A percentile compares a stretch with the other conserved stretches of the same genome.
Conservation (phyloP, 2,113 vertebrate species). For the Etia nguti region DNA sequence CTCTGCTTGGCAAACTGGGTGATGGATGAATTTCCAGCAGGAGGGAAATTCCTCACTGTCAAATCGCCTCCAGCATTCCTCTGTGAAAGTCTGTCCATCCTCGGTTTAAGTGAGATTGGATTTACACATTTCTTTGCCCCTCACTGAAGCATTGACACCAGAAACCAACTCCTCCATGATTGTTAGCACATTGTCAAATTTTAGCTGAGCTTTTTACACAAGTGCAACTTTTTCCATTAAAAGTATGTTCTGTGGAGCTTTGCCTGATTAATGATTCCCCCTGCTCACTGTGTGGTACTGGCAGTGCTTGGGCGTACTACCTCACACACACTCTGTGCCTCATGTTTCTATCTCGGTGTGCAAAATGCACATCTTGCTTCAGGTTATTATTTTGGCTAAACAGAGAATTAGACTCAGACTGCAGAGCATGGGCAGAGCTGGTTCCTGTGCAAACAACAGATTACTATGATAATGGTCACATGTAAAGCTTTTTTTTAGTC, state of each 20-base stretch:
- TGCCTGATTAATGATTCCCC: neutral
- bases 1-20: slow-evolving; percentile 31
- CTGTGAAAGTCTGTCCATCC: neutral
- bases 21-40: slow-evolving; percentile 47
- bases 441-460: slow-evolving; percentile 3
- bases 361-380: neutral
- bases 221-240: neutral
- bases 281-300: neutral
- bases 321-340: neutral
- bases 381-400: slow-evolving; percentile 20
- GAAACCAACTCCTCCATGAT: neutral
- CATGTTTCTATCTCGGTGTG: neutral
- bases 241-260: neutral
- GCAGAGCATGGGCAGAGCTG: neutral
- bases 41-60: slow-evolving; percentile 47
- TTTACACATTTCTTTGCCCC: neutral
- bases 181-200: neutral
- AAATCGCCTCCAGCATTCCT: slow-evolving; percentile 7
- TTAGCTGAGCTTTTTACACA: neutral
- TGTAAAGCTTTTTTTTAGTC: neutral
- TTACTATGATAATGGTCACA: neutral
- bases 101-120: neutral
- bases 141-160: neutral
- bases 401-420: slow-evolving; percentile 2
- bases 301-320: neutral